These are phyloP conservation scores for Cavia aperea DNA, from an alignment of 2,113 vertebrate genomes.

Conservation along the genomic window DNA sequence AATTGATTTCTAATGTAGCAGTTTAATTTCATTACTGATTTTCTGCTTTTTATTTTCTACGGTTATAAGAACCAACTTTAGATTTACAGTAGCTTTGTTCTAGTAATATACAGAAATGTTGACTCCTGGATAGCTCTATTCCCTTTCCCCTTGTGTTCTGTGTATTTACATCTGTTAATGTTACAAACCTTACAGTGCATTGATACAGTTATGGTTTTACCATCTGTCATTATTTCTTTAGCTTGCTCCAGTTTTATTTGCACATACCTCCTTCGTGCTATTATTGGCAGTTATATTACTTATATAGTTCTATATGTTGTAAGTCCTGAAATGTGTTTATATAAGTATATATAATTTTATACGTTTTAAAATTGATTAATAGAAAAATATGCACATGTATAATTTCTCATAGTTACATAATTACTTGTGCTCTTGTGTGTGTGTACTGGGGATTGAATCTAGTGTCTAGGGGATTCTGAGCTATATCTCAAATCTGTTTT, in stretches of 20 bases:
- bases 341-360: not conserved
- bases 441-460: not conserved
- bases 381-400: not conserved
- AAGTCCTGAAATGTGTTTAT: not conserved
- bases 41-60: not conserved
- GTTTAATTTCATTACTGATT: conserved; percentile 22
- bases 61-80: not conserved
- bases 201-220: not conserved
- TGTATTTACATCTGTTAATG: conserved; percentile 4
- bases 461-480: not conserved
- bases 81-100: not conserved
- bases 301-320: not conserved
- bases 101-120: not conserved
- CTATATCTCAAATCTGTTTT: not conserved
- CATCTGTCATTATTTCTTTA: conserved; percentile 13
- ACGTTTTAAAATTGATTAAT: not conserved
- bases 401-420: not conserved
- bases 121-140: not conserved
- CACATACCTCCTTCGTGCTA: not conserved
- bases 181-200: not conserved
- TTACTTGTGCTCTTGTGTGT: not conserved
- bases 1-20: not conserved
- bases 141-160: not conserved
- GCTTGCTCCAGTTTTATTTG: not conserved
- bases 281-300: not conserved